Percentiles rank a stretch among this genome's conserved stretches.
Conservation (phyloP, 2,797 vertebrate species). For the Microcaecilia unicolor region DNA sequence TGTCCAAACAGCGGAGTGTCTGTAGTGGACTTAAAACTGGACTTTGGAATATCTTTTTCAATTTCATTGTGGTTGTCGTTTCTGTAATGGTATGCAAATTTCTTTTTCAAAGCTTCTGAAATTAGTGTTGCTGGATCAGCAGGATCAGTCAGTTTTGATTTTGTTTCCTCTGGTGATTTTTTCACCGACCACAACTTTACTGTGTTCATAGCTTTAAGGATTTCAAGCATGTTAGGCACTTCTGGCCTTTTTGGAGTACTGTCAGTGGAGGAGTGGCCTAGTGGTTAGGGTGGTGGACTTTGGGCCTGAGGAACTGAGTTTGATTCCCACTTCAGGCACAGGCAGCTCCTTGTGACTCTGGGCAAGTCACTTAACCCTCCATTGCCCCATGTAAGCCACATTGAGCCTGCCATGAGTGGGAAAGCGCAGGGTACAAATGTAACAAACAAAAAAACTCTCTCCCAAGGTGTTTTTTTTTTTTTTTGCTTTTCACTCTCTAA, state of each 20-base stretch:
- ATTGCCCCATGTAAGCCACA: too few relatives aligned
- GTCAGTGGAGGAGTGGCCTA: too few relatives aligned
- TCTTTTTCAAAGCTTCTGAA: constrained; percentile 88
- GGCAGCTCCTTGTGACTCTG: too few relatives aligned
- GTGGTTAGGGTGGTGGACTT: too few relatives aligned
- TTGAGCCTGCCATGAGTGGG: too few relatives aligned
- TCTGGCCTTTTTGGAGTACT: constrained; percentile 57
- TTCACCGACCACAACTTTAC: constrained; percentile 87
- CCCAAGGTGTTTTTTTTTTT: constrained; percentile 40
- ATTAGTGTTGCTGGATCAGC: constrained; percentile 78
- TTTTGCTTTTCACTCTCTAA: constrained; percentile 74
- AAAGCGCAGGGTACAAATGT: too few relatives aligned
- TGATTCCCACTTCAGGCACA: too few relatives aligned
- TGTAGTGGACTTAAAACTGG: constrained; percentile 32
- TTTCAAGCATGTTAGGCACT: constrained; percentile 88
- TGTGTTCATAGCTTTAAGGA: constrained; percentile 85
- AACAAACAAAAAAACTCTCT: constrained; percentile 24
- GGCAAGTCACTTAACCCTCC: too few relatives aligned
- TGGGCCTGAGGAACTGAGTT: too few relatives aligned
- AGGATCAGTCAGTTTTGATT: constrained; percentile 55
- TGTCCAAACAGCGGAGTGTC: constrained; percentile 84
- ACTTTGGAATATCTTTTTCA: constrained; percentile 44
- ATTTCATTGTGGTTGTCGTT: constrained; percentile 55
- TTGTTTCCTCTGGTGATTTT: constrained; percentile 55
- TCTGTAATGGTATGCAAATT: constrained; percentile 84